A percentile compares a stretch with the other conserved stretches of the same genome.
Evolutionary conservation across 2,888 invertebrate species (phyloP).

Genomic region (Papilio protenor): DNA sequence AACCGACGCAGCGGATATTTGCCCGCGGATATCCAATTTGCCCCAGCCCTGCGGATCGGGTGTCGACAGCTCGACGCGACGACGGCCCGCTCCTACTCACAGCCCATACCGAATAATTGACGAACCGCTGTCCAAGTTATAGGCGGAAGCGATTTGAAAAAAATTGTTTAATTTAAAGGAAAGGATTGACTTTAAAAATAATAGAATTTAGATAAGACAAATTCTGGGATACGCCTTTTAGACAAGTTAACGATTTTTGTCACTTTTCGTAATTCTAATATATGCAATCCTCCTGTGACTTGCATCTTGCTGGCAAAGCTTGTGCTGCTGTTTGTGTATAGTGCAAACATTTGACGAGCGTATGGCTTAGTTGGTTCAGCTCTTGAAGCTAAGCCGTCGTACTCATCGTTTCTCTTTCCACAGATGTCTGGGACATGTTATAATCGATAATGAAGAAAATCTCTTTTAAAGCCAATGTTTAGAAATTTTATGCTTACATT

Average conservation of each 20-base stretch:
- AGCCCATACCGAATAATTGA: conserved; percentile 38
- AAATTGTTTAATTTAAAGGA: background rate
- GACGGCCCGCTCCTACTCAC: conserved; percentile 29
- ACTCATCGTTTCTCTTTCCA: background rate
- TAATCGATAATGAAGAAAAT: conserved; percentile 1
- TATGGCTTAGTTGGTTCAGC: conserved; percentile 10
- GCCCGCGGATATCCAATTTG: conserved; percentile 47
- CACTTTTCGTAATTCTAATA: background rate
- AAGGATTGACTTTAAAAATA: background rate
- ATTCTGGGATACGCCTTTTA: background rate
- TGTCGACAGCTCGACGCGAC: conserved; percentile 30
- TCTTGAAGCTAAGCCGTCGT: conserved; percentile 15
- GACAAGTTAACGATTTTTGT: background rate
- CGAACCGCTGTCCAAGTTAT: background rate
- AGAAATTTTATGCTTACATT: no score
- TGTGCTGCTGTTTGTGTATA: background rate
- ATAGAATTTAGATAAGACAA: background rate
- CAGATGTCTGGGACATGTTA: background rate
- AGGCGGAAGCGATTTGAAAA: conserved; percentile 26
- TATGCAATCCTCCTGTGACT: background rate
- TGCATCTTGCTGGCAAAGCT: background rate
- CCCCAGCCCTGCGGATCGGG: conserved; percentile 42
- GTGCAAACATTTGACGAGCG: conserved; percentile 14
- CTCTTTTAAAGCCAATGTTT: background rate
- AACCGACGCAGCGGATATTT: conserved; percentile 37